phyloP scores from a whole-genome alignment of 2,113 vertebrate genomes.

The Macroglossus sobrinus region DNA sequence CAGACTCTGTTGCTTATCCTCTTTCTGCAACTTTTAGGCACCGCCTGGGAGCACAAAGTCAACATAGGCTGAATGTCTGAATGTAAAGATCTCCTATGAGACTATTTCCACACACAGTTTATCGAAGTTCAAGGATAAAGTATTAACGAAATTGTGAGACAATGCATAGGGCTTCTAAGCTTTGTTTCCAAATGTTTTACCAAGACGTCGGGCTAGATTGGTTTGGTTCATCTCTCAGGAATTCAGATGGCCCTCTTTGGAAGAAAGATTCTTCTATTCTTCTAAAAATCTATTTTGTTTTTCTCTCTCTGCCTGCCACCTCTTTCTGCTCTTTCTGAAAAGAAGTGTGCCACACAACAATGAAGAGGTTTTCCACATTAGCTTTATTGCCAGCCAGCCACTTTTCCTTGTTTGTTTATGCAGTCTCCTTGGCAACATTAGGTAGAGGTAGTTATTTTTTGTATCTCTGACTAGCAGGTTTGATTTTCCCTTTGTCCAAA shows the following conservation, averaged over 20 bases:
- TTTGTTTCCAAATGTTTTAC: not conserved
- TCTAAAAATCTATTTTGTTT: not conserved
- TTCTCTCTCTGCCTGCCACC: not conserved
- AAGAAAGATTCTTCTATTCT: not conserved
- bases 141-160: not conserved
- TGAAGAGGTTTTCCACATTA: slow-evolving; percentile 76
- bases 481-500: slow-evolving; percentile 72
- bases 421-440: slow-evolving; percentile 83
- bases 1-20: not conserved
- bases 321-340: slow-evolving; percentile 60
- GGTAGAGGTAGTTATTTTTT: slow-evolving; percentile 75
- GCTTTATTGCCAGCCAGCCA: slow-evolving; percentile 56
- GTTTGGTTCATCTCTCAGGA: not conserved
- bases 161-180: not conserved
- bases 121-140: not conserved
- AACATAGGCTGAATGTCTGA: not conserved
- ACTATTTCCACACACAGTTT: not conserved
- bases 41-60: not conserved
- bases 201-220: not conserved
- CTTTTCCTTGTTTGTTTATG: slow-evolving; percentile 83
- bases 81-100: not conserved
- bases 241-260: not conserved
- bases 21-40: not conserved
- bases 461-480: slow-evolving; percentile 59
- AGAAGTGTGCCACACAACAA: slow-evolving; percentile 69